Conservation (phyloP, 2,888 invertebrate species). For the Malthinus flaveolus region DNA sequence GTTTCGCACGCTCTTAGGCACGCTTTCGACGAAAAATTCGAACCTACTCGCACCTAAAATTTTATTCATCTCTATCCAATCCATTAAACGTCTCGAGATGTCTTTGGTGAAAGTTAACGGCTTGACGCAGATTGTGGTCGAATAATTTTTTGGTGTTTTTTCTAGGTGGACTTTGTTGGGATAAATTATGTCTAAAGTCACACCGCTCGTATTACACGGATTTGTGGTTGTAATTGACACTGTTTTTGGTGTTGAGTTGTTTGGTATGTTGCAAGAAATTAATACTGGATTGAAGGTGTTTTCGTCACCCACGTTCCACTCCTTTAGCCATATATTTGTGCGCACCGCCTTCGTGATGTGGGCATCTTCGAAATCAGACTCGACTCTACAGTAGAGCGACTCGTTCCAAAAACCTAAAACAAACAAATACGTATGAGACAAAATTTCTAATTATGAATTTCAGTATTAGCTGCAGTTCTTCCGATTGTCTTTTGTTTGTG, state of each 20-base stretch:
- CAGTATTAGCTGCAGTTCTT: no score
- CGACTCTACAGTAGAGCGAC: constrained; percentile 61
- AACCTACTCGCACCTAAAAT: constrained; percentile 70
- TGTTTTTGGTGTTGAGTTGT: constrained; percentile 51
- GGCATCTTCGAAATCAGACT: constrained; percentile 44
- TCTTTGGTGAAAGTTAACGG: constrained; percentile 69
- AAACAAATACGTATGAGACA: constrained; percentile 10
- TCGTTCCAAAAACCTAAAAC: constrained; percentile 48
- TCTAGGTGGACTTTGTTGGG: constrained; percentile 23
- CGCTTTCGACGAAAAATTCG: constrained; percentile 66
- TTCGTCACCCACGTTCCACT: constrained; percentile 61
- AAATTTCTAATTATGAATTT: no score
- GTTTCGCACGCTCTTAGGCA: constrained; percentile 59
- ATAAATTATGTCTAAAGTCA: constrained; percentile 42
- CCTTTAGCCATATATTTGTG: constrained; percentile 65
- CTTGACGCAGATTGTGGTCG: constrained; percentile 70
- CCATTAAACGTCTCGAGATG: constrained; percentile 64
- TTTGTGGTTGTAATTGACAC: constrained; percentile 57
- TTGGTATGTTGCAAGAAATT: constrained; percentile 66
- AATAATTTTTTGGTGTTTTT: background rate
- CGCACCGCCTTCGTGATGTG: constrained; percentile 55
- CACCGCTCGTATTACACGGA: constrained; percentile 53
- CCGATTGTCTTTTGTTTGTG: no score
- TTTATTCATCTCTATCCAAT: constrained; percentile 72
- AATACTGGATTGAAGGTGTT: constrained; percentile 62